Base-by-base conservation (phyloP, 2,888 invertebrate species). In the Catocala sponsa region DNA sequence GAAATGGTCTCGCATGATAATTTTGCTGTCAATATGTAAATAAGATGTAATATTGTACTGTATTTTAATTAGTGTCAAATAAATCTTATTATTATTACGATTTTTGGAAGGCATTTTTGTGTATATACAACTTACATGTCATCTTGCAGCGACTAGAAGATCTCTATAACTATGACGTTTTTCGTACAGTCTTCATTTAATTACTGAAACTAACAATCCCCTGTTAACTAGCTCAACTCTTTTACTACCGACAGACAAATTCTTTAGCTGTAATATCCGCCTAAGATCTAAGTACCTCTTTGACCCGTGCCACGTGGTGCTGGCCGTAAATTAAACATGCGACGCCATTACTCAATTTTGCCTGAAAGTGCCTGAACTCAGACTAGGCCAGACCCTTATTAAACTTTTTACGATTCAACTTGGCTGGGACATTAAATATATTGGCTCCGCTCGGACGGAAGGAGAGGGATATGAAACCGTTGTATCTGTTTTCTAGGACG, bases 351-450 rank as follows among this genome's bases (percentile, higher is more conserved):
- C 74, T 74, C 74, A 74, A 76, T 67, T 75, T 75, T 55, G 67
- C 53, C 65, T 51, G 65, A 72, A 74, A 52, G 33, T 47, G 25
- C 11, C 62, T 60, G 63, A 60, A 56, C 54, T 59, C 44, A 49
- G 60, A 60, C 76, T 55, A 51, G 67, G 63, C 60, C 35, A 55
- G 59, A 62, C 70, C 67, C 62, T 76, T 74, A 74, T 74, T 74
- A 74, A 74, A 74, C 74, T 77, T 75, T 75, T 77, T 74, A 75
- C 63, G 71, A 71, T 65, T 74, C 56, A 66, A 77, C 61, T 75
- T 68, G 63, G 71, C 55, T 46, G 48, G 60, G 52, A 70, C 74
- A 70, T 74, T 68, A 76, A 74, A 74, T 73, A 74, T 74, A 76
- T 74, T 73, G 74, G 73, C 60, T 60, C 47, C 46, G 72, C 63